phyloP scores from a whole-genome alignment of 2,113 vertebrate species.

The Dermatemys mawii region DNA sequence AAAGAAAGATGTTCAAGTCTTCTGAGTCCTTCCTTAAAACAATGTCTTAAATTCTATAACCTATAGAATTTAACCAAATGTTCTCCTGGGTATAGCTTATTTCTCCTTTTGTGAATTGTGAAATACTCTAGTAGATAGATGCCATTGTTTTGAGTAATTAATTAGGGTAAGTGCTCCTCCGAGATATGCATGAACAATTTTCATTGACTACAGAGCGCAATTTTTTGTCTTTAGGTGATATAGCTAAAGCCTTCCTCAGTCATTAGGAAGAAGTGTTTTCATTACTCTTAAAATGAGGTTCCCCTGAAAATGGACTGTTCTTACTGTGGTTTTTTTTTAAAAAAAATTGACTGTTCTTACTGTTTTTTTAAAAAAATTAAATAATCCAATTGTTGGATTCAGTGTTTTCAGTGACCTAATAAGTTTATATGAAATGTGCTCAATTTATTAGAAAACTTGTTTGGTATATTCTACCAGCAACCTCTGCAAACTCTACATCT shows the following conservation, averaged over 20 bases:
- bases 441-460: not conserved
- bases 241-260: not conserved
- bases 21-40: not conserved
- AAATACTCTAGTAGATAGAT: not conserved
- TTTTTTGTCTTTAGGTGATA: not conserved
- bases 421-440: not conserved
- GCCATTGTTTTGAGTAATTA: not conserved
- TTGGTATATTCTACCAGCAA: not conserved
- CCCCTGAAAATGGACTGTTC: not conserved
- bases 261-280: not conserved
- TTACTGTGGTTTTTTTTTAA: not conserved
- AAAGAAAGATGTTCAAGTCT: not conserved
- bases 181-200: not conserved
- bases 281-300: not conserved
- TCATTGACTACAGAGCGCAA: not conserved
- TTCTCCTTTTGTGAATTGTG: not conserved
- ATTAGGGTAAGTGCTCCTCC: not conserved
- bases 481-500: not conserved
- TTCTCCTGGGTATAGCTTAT: not conserved
- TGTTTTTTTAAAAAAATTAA: not conserved
- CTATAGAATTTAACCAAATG: accelerated
- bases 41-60: not conserved
- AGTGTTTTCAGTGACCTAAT: not conserved
- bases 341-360: not conserved
- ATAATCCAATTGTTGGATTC: not conserved